These are phyloP conservation scores for Lepilemur ruficaudatus DNA, from an alignment of 2,797 vertebrate genomes.

Conservation along the genomic window DNA sequence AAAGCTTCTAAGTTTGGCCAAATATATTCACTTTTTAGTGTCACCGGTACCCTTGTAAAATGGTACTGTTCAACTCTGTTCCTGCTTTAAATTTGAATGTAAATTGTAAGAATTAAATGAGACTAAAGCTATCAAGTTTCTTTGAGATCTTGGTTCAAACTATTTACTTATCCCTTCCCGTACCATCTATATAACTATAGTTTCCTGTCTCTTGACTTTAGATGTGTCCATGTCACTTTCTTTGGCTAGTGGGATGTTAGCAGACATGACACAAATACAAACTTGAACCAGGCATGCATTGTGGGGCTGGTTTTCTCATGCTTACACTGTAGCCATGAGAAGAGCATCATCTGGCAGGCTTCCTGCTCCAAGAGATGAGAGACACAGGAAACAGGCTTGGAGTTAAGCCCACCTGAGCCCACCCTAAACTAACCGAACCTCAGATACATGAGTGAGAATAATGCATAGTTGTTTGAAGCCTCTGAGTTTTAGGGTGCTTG, in stretches of 20 bases:
- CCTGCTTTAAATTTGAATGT: neutral
- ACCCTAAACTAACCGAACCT: neutral
- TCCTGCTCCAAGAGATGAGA: neutral
- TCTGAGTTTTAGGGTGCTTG: neutral
- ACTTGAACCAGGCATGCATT: neutral
- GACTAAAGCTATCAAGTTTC: neutral
- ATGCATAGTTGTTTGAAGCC: neutral
- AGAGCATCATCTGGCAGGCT: neutral
- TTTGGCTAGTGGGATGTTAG: slow-evolving; percentile 21
- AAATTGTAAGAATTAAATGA: slow-evolving; percentile 9
- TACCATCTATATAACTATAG: neutral
- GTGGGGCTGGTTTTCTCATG: neutral
- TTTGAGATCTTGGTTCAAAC: slow-evolving; percentile 21
- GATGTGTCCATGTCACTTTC: neutral
- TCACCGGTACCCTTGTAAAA: neutral
- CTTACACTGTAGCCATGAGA: neutral
- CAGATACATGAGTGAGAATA: neutral
- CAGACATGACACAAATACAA: neutral
- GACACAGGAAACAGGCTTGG: neutral
- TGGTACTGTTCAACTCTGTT: neutral
- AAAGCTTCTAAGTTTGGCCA: neutral
- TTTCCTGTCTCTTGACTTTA: slow-evolving; percentile 35
- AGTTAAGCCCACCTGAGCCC: neutral
- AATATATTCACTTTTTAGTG: neutral
- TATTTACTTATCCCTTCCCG: neutral